phyloP scores from a whole-genome alignment of 2,113 vertebrate species.

The Pterocles gutturalis region DNA sequence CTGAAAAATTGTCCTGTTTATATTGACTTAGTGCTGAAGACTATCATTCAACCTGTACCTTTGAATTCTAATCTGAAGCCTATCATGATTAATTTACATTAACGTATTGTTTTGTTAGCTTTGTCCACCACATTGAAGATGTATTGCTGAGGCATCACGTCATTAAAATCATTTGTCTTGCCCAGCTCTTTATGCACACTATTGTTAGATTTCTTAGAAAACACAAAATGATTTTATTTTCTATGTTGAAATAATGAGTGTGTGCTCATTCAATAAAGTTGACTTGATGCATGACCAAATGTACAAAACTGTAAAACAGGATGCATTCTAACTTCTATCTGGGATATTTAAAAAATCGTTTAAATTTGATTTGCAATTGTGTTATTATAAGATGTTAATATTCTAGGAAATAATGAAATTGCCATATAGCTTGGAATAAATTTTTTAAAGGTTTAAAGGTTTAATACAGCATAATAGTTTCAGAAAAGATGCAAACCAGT shows the following conservation, averaged over 20 bases:
- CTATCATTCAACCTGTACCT: background rate
- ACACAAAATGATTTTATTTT: background rate
- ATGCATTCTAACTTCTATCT: background rate
- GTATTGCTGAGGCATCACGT: background rate
- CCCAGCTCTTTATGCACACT: background rate
- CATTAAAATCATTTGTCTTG: background rate
- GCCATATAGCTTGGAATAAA: background rate
- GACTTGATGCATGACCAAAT: background rate
- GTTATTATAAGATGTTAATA: background rate
- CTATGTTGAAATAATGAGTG: background rate
- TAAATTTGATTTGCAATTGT: background rate
- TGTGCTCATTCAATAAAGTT: background rate
- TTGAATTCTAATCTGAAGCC: background rate
- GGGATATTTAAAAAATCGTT: background rate
- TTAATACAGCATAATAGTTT: rapidly evolving
- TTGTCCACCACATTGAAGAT: background rate
- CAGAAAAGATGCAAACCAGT: background rate
- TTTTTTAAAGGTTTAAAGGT: background rate
- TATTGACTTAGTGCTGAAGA: background rate
- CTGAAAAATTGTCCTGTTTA: background rate
- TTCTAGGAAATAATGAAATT: background rate
- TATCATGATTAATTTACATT: background rate
- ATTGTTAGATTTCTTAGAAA: background rate
- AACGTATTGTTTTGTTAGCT: background rate
- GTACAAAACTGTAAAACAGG: background rate